A percentile compares a stretch with the other conserved stretches of the same genome.
Evolutionary conservation across 2,113 vertebrate genomes (phyloP).

Genomic region (Gila orcuttii): DNA sequence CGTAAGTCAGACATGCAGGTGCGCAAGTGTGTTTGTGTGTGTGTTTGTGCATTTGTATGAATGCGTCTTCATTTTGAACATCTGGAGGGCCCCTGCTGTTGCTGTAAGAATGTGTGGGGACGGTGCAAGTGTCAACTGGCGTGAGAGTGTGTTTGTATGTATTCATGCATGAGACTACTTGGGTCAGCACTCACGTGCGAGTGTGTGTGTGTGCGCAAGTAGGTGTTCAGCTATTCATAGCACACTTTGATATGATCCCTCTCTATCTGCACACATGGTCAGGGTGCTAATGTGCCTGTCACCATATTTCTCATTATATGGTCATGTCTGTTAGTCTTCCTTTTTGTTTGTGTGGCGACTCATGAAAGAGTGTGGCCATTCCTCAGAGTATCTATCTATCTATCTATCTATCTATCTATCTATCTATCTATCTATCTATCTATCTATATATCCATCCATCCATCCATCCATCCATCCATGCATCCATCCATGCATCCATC

Average conservation of each 20-base stretch:
- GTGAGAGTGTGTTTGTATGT: constrained; percentile 35
- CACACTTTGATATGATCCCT: constrained; percentile 14
- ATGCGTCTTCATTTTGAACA: constrained; percentile 23
- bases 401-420: background rate
- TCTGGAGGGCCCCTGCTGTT: constrained; percentile 19
- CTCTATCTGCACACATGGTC: background rate
- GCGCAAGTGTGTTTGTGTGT: background rate
- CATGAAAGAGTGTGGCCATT: background rate
- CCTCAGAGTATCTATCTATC: background rate
- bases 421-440: too few species aligned
- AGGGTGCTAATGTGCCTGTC: constrained; percentile 28
- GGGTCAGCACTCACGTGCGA: background rate
- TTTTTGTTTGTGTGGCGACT: constrained; percentile 9
- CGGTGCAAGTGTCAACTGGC: constrained; percentile 15
- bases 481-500: too few species aligned
- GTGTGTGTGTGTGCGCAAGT: background rate
- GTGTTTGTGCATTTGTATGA: background rate
- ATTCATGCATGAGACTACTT: background rate
- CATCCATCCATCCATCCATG: too few species aligned
- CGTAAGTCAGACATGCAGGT: constrained; percentile 21
- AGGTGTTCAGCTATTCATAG: constrained; percentile 4
- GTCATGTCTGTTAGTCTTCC: constrained; percentile 1
- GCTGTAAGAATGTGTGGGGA: constrained; percentile 12
- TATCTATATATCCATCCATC: too few species aligned
- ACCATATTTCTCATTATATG: constrained; percentile 2